These are phyloP conservation scores for Gnathonemus echidnorhynchus DNA, from an alignment of 2,113 vertebrate species.

Conservation along the genomic window DNA sequence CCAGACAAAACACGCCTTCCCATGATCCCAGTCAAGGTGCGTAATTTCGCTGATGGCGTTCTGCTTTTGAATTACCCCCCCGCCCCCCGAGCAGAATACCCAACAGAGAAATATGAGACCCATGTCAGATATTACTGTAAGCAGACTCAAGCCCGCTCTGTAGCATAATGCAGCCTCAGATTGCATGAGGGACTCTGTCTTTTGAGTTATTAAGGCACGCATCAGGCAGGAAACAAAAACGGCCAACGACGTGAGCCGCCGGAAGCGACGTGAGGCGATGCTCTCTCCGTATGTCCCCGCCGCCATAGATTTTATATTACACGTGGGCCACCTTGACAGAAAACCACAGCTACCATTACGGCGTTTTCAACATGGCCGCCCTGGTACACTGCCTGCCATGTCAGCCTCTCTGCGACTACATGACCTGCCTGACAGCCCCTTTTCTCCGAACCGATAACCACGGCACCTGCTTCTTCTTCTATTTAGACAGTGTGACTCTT, in stretches of 20 bases:
- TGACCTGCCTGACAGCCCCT: neutral
- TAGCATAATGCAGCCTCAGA: neutral
- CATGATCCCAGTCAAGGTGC: neutral
- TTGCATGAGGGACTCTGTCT: neutral
- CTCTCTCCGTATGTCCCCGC: too few relatives aligned
- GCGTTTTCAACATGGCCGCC: slow-evolving; percentile 2
- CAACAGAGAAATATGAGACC: neutral
- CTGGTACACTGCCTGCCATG: neutral
- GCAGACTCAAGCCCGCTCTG: neutral
- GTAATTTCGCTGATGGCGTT: neutral
- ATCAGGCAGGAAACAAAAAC: neutral
- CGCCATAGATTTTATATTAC: neutral
- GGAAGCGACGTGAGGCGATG: neutral
- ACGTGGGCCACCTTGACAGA: neutral
- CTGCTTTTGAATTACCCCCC: neutral
- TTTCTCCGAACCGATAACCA: neutral
- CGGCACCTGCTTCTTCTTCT: neutral
- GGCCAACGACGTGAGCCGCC: neutral
- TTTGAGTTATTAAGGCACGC: neutral
- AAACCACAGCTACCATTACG: neutral
- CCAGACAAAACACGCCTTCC: neutral
- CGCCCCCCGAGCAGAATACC: neutral
- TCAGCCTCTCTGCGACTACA: neutral
- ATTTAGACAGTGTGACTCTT: neutral
- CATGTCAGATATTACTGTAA: slow-evolving; percentile 2